Conservation (phyloP, 2,888 invertebrate genomes). For the Cryptocephalus moraei region DNA sequence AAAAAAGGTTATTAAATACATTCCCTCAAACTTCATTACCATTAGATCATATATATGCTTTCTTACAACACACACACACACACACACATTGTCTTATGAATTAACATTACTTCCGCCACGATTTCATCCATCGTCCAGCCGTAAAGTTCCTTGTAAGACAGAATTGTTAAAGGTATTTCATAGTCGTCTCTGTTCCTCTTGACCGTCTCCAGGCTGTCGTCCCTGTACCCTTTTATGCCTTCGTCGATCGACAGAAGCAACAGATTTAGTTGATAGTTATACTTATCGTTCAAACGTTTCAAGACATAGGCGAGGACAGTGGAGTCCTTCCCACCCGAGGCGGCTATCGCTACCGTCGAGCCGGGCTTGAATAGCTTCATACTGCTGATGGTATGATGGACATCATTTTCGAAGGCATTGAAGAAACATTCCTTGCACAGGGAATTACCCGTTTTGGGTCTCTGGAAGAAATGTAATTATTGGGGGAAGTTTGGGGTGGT, state of each 20-base stretch:
- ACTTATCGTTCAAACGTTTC: constrained; percentile 80
- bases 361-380: constrained; percentile 74
- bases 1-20: constrained; percentile 13
- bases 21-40: too few species aligned
- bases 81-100: too few species aligned
- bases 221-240: constrained; percentile 92
- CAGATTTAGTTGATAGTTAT: constrained; percentile 83
- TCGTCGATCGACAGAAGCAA: constrained; percentile 94
- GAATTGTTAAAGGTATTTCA: constrained; percentile 82
- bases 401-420: constrained; percentile 86
- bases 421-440: constrained; percentile 94
- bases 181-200: constrained; percentile 92
- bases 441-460: constrained; percentile 84
- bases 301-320: constrained; percentile 93
- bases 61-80: too few species aligned
- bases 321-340: constrained; percentile 93
- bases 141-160: constrained; percentile 95
- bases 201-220: constrained; percentile 94
- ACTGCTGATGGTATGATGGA: constrained; percentile 80
- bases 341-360: constrained; percentile 85
- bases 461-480: constrained; percentile 42
- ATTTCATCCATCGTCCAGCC: constrained; percentile 99
- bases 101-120: constrained; percentile 58
- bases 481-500: background rate
- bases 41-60: too few species aligned